These are phyloP conservation scores for Rhagophthalmus giganteus DNA, from an alignment of 2,888 invertebrate species.

Conservation along the genomic window DNA sequence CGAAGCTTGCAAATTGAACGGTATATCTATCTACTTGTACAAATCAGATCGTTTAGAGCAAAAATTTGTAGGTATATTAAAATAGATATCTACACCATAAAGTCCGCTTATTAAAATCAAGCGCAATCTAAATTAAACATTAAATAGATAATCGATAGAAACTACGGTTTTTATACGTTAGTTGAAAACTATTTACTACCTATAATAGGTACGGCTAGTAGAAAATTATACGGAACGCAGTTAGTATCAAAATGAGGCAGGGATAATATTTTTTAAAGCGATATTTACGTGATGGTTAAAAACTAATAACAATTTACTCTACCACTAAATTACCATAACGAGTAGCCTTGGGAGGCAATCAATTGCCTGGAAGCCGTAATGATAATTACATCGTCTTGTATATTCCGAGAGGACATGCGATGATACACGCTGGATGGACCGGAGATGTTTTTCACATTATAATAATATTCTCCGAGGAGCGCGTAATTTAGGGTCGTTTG, in stretches of 20 bases:
- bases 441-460: slow-evolving; percentile 19
- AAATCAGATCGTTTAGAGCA: too few species aligned
- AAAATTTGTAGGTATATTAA: too few species aligned
- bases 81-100: too few species aligned
- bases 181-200: too few species aligned
- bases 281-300: slow-evolving; percentile 25
- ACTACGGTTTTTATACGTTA: too few species aligned
- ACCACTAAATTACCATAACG: slow-evolving; percentile 35
- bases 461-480: slow-evolving; percentile 22
- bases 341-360: slow-evolving; percentile 38
- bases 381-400: slow-evolving; percentile 35
- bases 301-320: slow-evolving; percentile 35
- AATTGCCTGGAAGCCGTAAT: slow-evolving; percentile 36
- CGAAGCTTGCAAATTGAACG: too few species aligned
- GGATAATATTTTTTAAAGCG: neutral
- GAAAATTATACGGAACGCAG: too few species aligned
- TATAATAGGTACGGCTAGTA: too few species aligned
- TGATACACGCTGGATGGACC: slow-evolving; percentile 24
- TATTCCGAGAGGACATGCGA: slow-evolving; percentile 31
- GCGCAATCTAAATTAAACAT: too few species aligned
- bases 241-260: neutral
- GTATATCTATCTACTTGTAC: too few species aligned
- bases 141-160: too few species aligned
- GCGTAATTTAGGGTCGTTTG: slow-evolving; percentile 21
- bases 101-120: too few species aligned